Conservation (phyloP, 2,888 invertebrate genomes). For the Epicampocera succincta region DNA sequence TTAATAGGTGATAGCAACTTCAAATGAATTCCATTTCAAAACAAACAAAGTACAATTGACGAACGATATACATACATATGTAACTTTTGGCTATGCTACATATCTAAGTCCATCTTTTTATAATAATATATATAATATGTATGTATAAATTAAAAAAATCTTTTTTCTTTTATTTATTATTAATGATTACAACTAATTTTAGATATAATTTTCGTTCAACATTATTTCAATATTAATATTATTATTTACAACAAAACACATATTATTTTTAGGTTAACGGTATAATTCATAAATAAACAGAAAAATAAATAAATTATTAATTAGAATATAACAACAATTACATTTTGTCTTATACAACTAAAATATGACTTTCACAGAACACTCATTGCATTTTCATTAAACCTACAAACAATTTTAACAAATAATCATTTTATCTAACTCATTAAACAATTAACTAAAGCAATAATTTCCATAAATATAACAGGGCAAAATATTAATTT, state of each 20-base stretch:
- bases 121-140: no score
- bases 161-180: slow-evolving; percentile 67
- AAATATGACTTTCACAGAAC: slow-evolving; percentile 79
- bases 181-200: slow-evolving; percentile 47
- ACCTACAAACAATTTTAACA: slow-evolving; percentile 68
- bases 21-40: no score
- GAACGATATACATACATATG: no score
- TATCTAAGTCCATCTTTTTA: no score
- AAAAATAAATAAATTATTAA: slow-evolving; percentile 38
- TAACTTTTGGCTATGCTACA: no score
- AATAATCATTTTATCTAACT: slow-evolving; percentile 68
- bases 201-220: slow-evolving; percentile 14
- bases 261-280: not conserved
- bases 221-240: slow-evolving; percentile 24
- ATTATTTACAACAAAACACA: slow-evolving; percentile 68
- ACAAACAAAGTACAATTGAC: no score
- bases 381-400: slow-evolving; percentile 73
- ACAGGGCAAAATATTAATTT: slow-evolving; percentile 17
- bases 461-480: slow-evolving; percentile 12
- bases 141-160: no score
- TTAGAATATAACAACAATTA: slow-evolving; percentile 53
- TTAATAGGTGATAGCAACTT: no score
- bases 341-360: slow-evolving; percentile 60
- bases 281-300: slow-evolving; percentile 35
- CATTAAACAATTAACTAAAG: slow-evolving; percentile 57